phyloP scores from a whole-genome alignment of 2,113 vertebrate species.

The Petrocephalus zakoni region DNA sequence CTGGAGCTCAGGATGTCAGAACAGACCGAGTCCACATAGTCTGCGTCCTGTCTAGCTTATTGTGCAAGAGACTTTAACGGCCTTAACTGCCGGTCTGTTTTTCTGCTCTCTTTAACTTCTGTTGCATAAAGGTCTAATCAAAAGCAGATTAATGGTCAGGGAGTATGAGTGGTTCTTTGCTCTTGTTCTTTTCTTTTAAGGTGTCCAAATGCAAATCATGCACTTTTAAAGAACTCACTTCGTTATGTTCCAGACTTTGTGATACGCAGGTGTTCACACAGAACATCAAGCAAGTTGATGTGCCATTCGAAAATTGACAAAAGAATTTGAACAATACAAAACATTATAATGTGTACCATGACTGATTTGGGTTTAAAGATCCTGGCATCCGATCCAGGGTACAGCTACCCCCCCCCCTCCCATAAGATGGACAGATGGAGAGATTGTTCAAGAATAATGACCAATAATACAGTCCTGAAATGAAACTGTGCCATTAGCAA shows the following conservation, averaged over 20 bases:
- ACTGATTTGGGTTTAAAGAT: not conserved
- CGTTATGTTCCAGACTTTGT: not conserved
- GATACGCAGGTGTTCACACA: not conserved
- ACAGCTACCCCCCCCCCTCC: too few relatives aligned
- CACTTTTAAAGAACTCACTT: not conserved
- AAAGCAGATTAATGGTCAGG: not conserved
- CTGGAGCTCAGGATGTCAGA: not conserved
- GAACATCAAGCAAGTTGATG: not conserved
- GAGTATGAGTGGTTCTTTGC: not conserved
- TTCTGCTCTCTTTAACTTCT: constrained; percentile 17
- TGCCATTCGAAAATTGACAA: not conserved
- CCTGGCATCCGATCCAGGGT: too few relatives aligned
- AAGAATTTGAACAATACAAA: not conserved
- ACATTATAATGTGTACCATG: not conserved
- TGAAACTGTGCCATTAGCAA: not conserved
- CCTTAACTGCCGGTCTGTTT: not conserved
- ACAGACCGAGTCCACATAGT: not conserved
- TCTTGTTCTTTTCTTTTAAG: not conserved
- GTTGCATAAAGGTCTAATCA: constrained; percentile 25
- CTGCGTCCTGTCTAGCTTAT: not conserved
- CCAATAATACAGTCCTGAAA: not conserved
- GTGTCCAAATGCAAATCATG: not conserved
- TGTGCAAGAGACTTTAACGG: not conserved
- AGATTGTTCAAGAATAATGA: not conserved
- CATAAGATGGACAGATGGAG: not conserved